phyloP scores from a whole-genome alignment of 2,113 vertebrate genomes.

The Scytalopus superciliaris region DNA sequence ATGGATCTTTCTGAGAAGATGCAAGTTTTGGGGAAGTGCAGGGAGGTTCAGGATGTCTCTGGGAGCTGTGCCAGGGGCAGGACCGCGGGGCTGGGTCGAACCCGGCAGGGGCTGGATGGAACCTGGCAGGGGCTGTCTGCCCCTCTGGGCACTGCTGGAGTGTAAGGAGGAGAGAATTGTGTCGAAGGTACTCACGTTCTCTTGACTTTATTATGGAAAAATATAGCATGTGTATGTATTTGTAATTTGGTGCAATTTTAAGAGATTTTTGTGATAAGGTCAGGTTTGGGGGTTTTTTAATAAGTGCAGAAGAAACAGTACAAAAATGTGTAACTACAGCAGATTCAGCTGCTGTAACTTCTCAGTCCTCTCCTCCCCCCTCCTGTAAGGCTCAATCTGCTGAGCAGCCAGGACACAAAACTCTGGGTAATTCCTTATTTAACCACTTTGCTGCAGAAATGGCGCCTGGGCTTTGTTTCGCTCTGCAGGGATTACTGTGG shows the following conservation, averaged over 20 bases:
- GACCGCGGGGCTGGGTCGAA: not conserved
- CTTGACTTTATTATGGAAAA: not conserved
- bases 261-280: not conserved
- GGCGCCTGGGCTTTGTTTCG: not conserved
- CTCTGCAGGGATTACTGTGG: not conserved
- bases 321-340: not conserved
- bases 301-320: not conserved
- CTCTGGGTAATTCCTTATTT: not conserved
- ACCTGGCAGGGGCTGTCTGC: rapidly evolving
- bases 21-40: not conserved
- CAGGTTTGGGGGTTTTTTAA: not conserved
- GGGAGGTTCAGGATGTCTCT: rapidly evolving
- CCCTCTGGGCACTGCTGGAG: rapidly evolving
- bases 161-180: not conserved
- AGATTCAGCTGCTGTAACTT: not conserved
- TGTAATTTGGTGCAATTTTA: not conserved
- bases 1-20: not conserved
- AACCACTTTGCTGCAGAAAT: not conserved
- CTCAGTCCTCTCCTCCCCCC: not conserved
- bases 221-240: not conserved
- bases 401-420: not conserved
- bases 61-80: not conserved
- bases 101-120: too few species aligned
- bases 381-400: not conserved
- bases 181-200: not conserved